A percentile compares a stretch with the other conserved stretches of the same genome.
Conservation (phyloP, 1,140 invertebrate genomes). For the Battus philenor region DNA sequence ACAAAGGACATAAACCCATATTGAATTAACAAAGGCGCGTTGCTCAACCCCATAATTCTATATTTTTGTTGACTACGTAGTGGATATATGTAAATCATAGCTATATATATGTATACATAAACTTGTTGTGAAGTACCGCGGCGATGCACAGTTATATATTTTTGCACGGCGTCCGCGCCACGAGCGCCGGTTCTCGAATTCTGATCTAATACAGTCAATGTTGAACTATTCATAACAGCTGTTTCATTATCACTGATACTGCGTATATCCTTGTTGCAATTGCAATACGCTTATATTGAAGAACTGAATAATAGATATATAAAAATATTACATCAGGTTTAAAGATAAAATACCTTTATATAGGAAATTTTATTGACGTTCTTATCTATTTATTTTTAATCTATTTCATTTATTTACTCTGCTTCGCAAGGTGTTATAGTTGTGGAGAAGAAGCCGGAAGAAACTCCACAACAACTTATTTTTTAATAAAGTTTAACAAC, state of each 20-base stretch:
- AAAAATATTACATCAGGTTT: neutral
- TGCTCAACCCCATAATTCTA: conserved; percentile 11
- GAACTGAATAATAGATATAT: neutral
- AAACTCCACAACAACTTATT: too few relatives aligned
- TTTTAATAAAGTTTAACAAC: too few relatives aligned
- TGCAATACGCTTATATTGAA: neutral
- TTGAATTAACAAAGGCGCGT: too few relatives aligned
- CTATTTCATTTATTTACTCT: too few relatives aligned
- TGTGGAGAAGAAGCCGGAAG: too few relatives aligned
- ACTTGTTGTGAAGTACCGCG: conserved; percentile 42
- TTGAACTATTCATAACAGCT: conserved; percentile 48
- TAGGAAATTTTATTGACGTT: too few relatives aligned
- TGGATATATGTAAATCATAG: conserved; percentile 33
- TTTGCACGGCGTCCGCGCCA: conserved; percentile 42
- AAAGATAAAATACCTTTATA: neutral
- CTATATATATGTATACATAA: conserved; percentile 41
- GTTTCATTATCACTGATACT: conserved; percentile 20
- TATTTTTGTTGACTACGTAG: conserved; percentile 38
- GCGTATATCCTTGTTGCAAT: neutral
- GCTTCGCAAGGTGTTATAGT: too few relatives aligned
- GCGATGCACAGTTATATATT: conserved; percentile 63
- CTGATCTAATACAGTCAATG: conserved; percentile 64
- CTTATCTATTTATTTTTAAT: too few relatives aligned
- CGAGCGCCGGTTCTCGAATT: conserved; percentile 40
- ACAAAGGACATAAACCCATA: too few relatives aligned